Percentiles rank a stretch among this genome's conserved stretches.
These are phyloP conservation scores for Nansenia antarctica DNA, from an alignment of 2,113 vertebrate genomes.

Conservation along the genomic window DNA sequence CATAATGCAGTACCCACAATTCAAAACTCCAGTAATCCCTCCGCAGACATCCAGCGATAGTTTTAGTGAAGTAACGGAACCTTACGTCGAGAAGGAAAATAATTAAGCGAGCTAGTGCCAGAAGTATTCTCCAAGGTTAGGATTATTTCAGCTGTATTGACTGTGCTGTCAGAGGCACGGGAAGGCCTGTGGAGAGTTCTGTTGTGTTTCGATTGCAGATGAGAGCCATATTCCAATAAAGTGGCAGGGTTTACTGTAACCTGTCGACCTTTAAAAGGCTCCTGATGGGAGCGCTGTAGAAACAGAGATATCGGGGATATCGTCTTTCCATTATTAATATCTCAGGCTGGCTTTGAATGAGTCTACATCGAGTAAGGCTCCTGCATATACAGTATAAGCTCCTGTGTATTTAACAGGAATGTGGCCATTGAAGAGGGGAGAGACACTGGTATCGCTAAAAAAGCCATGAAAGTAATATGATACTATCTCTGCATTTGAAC, in stretches of 20 bases:
- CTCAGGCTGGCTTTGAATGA: background rate
- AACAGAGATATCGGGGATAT: constrained; percentile 8
- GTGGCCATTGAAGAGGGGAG: no score
- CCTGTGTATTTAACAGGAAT: no score
- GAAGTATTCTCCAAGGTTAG: constrained; percentile 26
- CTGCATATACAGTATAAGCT: background rate
- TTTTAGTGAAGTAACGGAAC: constrained; percentile 21
- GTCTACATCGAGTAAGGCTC: background rate
- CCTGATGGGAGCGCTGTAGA: background rate
- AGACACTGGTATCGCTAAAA: no score
- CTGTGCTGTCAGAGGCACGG: constrained; percentile 5
- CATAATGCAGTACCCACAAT: background rate
- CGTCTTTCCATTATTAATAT: constrained; percentile 23
- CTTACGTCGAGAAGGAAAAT: constrained; percentile 10
- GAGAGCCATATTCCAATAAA: constrained; percentile 30
- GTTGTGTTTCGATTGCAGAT: constrained; percentile 3
- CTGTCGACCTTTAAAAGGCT: constrained; percentile 22
- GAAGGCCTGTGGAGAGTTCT: background rate
- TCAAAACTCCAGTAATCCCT: background rate
- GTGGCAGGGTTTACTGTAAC: constrained; percentile 35
- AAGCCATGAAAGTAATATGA: background rate
- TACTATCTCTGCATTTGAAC: background rate
- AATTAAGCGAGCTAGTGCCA: constrained; percentile 21
- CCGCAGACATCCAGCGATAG: constrained; percentile 12
- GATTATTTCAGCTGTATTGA: constrained; percentile 27